phyloP scores from a whole-genome alignment of 2,888 invertebrate genomes.

The Agonopterix arenella region DNA sequence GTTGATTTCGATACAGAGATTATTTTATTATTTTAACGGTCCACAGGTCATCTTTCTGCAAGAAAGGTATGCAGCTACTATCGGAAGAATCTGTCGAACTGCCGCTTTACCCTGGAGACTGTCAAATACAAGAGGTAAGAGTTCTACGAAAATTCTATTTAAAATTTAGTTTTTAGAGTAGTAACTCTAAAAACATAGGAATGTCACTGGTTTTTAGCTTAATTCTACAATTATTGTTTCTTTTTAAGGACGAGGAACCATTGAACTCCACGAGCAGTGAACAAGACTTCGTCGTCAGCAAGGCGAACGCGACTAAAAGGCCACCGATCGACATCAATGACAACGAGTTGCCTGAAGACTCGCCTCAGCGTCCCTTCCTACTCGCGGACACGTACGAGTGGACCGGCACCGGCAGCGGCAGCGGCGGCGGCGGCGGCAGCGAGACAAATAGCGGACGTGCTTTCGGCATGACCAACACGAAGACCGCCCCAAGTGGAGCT shows the following conservation, averaged over 20 bases:
- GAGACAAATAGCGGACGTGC: conserved; percentile 78
- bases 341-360: conserved; percentile 62
- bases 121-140: conserved; percentile 78
- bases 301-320: conserved; percentile 41
- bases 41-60: conserved; percentile 86
- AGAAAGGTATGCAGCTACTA: conserved; percentile 83
- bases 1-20: no score
- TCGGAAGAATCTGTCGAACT: conserved; percentile 85
- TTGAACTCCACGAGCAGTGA: conserved; percentile 30
- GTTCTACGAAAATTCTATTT: not conserved
- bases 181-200: no score
- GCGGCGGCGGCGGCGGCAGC: conserved; percentile 64
- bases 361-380: conserved; percentile 50
- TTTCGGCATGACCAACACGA: conserved; percentile 76
- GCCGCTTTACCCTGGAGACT: conserved; percentile 86
- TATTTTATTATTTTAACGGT: not conserved
- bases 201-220: not conserved
- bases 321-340: conserved; percentile 46
- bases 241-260: conserved; percentile 37
- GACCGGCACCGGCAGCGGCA: conserved; percentile 70
- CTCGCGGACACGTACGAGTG: conserved; percentile 70
- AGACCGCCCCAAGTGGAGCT: conserved; percentile 57
- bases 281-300: conserved; percentile 25
- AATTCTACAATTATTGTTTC: not conserved
- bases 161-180: not conserved